Percentiles rank a stretch among this genome's conserved stretches.
Evolutionary conservation across 2,888 invertebrate genomes (phyloP).

Genomic region (Dinocampus coccinellae): DNA sequence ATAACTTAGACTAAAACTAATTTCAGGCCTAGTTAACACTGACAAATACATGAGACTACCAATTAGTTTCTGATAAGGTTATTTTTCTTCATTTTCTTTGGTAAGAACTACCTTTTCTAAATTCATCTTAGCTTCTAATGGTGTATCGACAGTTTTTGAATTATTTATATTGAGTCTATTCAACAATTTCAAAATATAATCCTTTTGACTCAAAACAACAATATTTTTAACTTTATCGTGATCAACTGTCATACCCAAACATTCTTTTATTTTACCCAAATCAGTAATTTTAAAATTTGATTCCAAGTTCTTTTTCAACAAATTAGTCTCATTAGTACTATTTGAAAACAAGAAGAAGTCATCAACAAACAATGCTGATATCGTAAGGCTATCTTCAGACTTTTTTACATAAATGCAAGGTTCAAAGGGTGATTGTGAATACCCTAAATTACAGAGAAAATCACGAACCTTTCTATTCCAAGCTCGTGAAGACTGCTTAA

Average conservation of each 20-base stretch:
- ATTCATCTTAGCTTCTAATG: background rate
- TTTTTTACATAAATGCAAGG: constrained; percentile 27
- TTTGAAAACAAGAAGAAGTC: constrained; percentile 18
- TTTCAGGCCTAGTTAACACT: constrained; percentile 30
- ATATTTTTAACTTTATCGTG: background rate
- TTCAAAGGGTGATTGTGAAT: constrained; percentile 25
- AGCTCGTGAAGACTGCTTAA: constrained; percentile 35
- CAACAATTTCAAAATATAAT: background rate
- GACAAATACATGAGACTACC: constrained; percentile 31
- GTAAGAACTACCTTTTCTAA: background rate
- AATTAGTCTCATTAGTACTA: background rate
- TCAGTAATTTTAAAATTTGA: constrained; percentile 17
- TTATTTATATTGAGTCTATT: constrained; percentile 12
- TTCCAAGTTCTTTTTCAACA: background rate
- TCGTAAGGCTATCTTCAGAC: constrained; percentile 12
- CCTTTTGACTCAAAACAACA: background rate
- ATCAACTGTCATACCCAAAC: constrained; percentile 10
- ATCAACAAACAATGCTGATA: constrained; percentile 29
- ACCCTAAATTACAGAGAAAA: constrained; percentile 13
- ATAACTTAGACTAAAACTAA: constrained; percentile 21
- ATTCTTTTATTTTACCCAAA: constrained; percentile 2
- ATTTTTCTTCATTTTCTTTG: background rate
- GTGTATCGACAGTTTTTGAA: background rate
- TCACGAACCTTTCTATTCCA: constrained; percentile 21
- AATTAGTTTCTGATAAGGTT: constrained; percentile 24